phyloP scores from a whole-genome alignment of 2,113 vertebrate species.

The Ardeotis arabs region DNA sequence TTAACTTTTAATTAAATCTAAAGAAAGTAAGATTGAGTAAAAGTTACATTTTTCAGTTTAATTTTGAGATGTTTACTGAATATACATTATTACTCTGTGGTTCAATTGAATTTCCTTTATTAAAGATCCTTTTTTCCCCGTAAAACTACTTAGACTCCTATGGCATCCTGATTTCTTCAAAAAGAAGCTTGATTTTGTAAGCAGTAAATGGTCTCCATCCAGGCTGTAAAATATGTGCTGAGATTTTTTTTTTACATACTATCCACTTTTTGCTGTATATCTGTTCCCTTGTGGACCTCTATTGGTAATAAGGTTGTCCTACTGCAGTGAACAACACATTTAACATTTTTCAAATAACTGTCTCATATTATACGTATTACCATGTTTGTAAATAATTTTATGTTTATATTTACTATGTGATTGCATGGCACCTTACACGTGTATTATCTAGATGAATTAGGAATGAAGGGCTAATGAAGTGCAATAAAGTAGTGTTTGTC shows the following conservation, averaged over 20 bases:
- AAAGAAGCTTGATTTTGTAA: not conserved
- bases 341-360: not conserved
- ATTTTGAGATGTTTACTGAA: conserved; percentile 47
- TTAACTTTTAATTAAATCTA: conserved; percentile 70
- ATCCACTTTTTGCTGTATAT: not conserved
- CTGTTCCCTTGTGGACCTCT: not conserved
- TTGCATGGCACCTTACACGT: not conserved
- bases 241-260: not conserved
- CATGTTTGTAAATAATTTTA: not conserved
- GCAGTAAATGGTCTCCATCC: not conserved
- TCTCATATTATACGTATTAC: no score
- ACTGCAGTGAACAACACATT: not conserved
- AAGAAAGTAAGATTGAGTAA: conserved; percentile 16
- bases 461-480: not conserved
- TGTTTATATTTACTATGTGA: not conserved
- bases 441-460: not conserved
- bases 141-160: not conserved
- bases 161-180: not conserved
- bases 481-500: not conserved
- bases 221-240: not conserved
- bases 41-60: conserved; percentile 53
- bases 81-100: conserved; percentile 2
- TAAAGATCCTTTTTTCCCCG: not conserved
- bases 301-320: not conserved
- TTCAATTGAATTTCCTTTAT: conserved; percentile 14